phyloP scores from a whole-genome alignment of 2,888 invertebrate species.

The Lamproptera curius region DNA sequence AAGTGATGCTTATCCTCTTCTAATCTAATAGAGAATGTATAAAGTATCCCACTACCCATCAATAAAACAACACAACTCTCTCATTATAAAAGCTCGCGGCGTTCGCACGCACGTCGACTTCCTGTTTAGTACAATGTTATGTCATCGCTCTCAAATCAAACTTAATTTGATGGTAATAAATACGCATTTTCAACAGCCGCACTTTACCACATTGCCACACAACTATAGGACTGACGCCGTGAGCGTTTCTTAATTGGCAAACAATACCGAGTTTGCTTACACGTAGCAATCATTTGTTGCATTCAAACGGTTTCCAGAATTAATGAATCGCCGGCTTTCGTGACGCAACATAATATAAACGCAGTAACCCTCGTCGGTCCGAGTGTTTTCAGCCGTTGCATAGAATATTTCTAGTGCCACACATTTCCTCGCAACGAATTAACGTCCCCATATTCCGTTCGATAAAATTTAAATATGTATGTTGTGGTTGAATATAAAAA shows the following conservation, averaged over 20 bases:
- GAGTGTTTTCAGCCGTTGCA: not conserved
- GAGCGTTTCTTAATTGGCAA: slow-evolving; percentile 54
- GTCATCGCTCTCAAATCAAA: slow-evolving; percentile 27
- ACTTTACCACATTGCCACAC: slow-evolving; percentile 10
- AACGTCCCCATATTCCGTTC: slow-evolving; percentile 16
- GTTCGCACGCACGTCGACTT: slow-evolving; percentile 47
- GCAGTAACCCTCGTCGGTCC: not conserved
- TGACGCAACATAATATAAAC: slow-evolving; percentile 29
- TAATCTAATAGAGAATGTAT: slow-evolving; percentile 12
- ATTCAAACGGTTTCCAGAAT: slow-evolving; percentile 35
- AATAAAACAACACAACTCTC: slow-evolving; percentile 30
- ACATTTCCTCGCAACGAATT: slow-evolving; percentile 2
- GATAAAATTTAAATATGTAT: slow-evolving; percentile 18
- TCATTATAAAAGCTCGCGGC: slow-evolving; percentile 43
- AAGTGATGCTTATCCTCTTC: slow-evolving; percentile 1
- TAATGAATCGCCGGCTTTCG: slow-evolving; percentile 33
- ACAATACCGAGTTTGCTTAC: slow-evolving; percentile 44
- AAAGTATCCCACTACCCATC: slow-evolving; percentile 19
- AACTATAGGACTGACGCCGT: slow-evolving; percentile 21
- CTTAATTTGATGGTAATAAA: slow-evolving; percentile 31
- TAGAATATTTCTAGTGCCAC: not conserved
- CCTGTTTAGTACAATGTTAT: slow-evolving; percentile 34
- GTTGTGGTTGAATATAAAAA: slow-evolving; percentile 19
- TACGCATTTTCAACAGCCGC: slow-evolving; percentile 29
- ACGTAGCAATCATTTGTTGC: slow-evolving; percentile 16